Base-by-base conservation (phyloP, 2,888 invertebrate genomes). In the Oxytorus armatus region DNA sequence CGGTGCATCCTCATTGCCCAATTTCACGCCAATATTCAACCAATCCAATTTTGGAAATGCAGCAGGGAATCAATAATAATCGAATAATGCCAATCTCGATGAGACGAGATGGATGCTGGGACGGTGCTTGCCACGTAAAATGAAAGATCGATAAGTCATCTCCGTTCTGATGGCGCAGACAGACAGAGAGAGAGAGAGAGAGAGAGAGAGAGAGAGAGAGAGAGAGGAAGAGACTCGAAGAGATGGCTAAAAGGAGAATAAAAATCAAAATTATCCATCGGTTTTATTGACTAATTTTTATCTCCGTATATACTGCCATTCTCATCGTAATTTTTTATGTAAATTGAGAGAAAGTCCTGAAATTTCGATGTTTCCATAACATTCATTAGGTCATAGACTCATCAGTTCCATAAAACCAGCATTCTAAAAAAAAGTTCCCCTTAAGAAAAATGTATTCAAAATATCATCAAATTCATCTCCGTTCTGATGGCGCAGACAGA, bases 131-230 rank as follows among this genome's bases (percentile, higher is more conserved):
- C 36, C 16, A 53, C 21, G 51, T 42, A 18, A 59, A 61, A 68
- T 49, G 78, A 53, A 55, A 74, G 61, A 68, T 73, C 78, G 78
- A 78, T 78, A 74, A 78, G 25, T 68, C 59, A 68, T 68, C 44
- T 68, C 73, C 68, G 73, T 69, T 74, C 21, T 55, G 25, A 51
- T 16, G 11, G 10, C 23, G 18, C 23, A 3, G 25, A 57, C 4
- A 4, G 1, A 23, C 57, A 4, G 21, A 57, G 21, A 57, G 47
- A 36, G 18, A 49, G 47, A 21, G 16, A 44, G n/a, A 61, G 23
- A 36, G 39, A 18, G 14, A n/a, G 39, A 42, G 8, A 21, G n/a
- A 59, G 39, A 21, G 42, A 42, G 7, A 5, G n/a, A 4, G n/a
- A n/a, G 39, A n/a, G 39, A 55, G 39, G 21, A n/a, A 33, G 14